These are phyloP conservation scores for Lysandra coridon DNA, from an alignment of 2,888 invertebrate genomes.

Conservation along the genomic window DNA sequence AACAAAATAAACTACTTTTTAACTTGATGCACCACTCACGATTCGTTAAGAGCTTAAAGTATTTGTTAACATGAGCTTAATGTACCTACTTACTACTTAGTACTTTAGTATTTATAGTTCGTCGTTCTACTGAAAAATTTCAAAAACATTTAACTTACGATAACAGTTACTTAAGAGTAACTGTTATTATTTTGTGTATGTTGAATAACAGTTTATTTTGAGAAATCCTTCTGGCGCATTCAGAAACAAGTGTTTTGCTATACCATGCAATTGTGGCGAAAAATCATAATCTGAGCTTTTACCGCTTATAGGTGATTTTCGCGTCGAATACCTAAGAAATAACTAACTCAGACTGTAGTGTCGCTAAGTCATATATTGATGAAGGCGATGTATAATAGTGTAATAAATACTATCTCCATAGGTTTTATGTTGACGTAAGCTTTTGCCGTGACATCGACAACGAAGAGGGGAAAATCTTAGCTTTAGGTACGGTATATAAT, in stretches of 20 bases:
- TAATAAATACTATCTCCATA: not conserved
- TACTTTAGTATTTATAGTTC: conserved; percentile 53
- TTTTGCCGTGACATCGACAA: not conserved
- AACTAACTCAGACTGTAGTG: not conserved
- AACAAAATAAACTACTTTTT: conserved; percentile 60
- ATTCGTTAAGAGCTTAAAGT: conserved; percentile 67
- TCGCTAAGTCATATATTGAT: not conserved
- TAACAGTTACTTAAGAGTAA: too few relatives aligned
- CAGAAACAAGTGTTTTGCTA: too few relatives aligned
- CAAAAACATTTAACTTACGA: not conserved
- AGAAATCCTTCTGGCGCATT: not conserved
- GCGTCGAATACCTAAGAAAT: too few relatives aligned
- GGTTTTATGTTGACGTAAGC: not conserved
- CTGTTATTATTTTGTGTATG: too few relatives aligned
- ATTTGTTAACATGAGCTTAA: conserved; percentile 60
- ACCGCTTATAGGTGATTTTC: too few relatives aligned
- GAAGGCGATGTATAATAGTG: not conserved
- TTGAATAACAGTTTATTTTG: not conserved
- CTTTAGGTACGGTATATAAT: not conserved
- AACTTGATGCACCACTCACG: conserved; percentile 58
- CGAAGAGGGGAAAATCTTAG: not conserved
- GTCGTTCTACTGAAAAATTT: conserved; percentile 55
- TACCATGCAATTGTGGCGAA: too few relatives aligned
- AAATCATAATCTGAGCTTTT: too few relatives aligned
- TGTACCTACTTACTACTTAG: conserved; percentile 38